Evolutionary conservation across 2,888 invertebrate species (phyloP), one percentile per base, ranked within the genome.

Genomic region (Spisula subtruncata): DNA sequence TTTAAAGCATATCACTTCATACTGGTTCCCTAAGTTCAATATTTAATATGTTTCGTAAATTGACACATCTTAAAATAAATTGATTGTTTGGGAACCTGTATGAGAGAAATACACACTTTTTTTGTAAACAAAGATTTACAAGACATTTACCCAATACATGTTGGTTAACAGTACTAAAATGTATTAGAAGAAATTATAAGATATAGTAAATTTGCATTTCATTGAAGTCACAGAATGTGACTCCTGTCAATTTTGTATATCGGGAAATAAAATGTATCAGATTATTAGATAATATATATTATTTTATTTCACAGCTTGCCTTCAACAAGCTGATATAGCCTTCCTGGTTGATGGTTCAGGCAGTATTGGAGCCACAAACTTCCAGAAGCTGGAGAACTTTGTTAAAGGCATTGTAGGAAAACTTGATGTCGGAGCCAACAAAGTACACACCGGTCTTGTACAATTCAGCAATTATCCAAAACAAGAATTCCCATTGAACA

Each of bases 381-480:
- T 94, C 83, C 88, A 91, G n/a, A 94, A 94, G 83, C 90, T 95
- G 32, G 93, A 94, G 60, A 92, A 92, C 85, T 95, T 95, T 86
- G 89, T 95, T 25, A 95, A 95, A 83, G 92, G 93, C 66, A 91
- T 94, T 66, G 90, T 92, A 2, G 87, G 90, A 81, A 90, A 94
- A 87, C 90, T 94, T 16, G 92, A 94, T 87, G 90, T 95, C 29
- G 93, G 93, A n/a, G 56, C 93, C 4, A 92, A 94, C 91, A 92
- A 91, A 71, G 93, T 94, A 6, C 94, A 94, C 66, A 93, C 94
- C n/a, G 94, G 94, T 32, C 85, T 95, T 54, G 89, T 94, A 81
- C 94, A 95, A 92, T 95, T 93, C 91, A 93, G 94, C 86, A 94
- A 93, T 90, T 93, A 94, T 89, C 94, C 95, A 14, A 93, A 93